These are phyloP conservation scores for Autographa gamma DNA, from an alignment of 2,888 invertebrate genomes.

Conservation along the genomic window DNA sequence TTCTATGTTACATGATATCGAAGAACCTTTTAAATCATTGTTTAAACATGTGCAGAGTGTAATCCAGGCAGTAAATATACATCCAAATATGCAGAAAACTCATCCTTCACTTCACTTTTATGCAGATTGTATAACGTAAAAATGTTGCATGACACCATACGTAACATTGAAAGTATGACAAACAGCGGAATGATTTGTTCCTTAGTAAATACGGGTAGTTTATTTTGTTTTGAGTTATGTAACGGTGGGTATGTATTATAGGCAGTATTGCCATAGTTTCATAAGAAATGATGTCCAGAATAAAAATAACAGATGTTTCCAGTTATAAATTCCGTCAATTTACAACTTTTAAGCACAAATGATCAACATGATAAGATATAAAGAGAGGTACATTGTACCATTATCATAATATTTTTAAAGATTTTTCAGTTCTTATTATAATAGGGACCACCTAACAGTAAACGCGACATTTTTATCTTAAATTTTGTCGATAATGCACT, in stretches of 20 bases:
- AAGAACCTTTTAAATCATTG: too few species aligned
- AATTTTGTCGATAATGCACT: neutral
- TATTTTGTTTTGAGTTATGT: neutral
- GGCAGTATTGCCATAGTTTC: neutral
- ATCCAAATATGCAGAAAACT: neutral
- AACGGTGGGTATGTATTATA: neutral
- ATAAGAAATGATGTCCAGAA: neutral
- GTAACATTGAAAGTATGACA: conserved; percentile 40
- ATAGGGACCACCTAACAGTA: too few species aligned
- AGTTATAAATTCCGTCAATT: conserved; percentile 2
- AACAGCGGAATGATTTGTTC: conserved; percentile 53
- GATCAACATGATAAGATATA: neutral
- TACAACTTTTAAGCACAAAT: neutral
- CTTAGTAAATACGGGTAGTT: conserved; percentile 55
- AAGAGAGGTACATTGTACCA: neutral
- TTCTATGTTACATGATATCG: too few species aligned
- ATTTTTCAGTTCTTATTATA: neutral
- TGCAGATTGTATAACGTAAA: neutral
- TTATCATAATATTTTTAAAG: neutral
- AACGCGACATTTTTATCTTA: neutral
- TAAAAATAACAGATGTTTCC: neutral
- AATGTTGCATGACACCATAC: neutral
- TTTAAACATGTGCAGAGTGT: too few species aligned
- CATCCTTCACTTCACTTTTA: neutral
- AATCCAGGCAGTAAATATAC: neutral